Evolutionary conservation across 2,113 vertebrate species (phyloP), one percentile per base, ranked within the genome.

Genomic region (Nerophis lumbriciformis): DNA sequence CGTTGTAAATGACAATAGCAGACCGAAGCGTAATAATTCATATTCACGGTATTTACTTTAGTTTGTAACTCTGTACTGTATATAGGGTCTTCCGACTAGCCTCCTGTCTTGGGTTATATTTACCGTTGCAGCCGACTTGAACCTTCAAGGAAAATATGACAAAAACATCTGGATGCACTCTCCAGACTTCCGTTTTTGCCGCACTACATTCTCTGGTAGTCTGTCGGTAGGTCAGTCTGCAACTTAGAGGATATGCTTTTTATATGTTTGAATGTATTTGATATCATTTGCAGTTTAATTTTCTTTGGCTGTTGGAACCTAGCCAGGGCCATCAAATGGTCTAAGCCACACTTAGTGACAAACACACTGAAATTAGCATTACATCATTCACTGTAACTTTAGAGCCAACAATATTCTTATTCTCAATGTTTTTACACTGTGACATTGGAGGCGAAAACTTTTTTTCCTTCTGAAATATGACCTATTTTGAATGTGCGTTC

Each of bases 101-200:
- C 28, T 51, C 72, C 66, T 67, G 68, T 71, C 71, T 48, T n/a
- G 53, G 67, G 69, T 80, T 82, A 63, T 72, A 72, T 80, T 77
- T 75, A 79, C 71, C 71, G 72, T 55, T 49, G 61, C 63, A 68
- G 73, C 63, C 74, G 52, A 65, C 71, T 75, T 14, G 53, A 80
- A 74, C 28, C 28, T 67, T 55, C 19, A 66, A 73, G 83, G 80
- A 85, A 88, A 88, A 85, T 75, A 69, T 80, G 81, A 90, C 73
- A 59, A 59, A 51, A 72, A 79, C 84, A 86, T 84, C 78, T 87
- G 80, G 82, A 76, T 75, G 62, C 73, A 68, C 75, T 68, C 71
- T 78, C 64, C 56, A 62, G 54, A 61, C 71, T 69, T 68, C 64
- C 44, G 55, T 73, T 36, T 9, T 19, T 83, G 79, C 69, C 61